These are phyloP conservation scores for Venustoraphidia nigricollis DNA, from an alignment of 2,888 invertebrate species.

Conservation along the genomic window DNA sequence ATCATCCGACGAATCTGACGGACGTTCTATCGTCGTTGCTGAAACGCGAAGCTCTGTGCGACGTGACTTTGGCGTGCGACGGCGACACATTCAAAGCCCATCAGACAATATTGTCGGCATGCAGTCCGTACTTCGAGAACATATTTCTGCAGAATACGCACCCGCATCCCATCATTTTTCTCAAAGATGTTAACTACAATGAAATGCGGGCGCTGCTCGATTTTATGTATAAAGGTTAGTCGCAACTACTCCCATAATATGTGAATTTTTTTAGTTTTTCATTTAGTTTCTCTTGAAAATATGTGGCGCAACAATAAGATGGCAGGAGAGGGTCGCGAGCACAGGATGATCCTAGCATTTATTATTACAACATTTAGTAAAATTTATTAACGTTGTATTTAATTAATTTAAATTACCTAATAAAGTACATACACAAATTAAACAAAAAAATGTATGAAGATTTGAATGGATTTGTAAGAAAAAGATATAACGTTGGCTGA, in stretches of 20 bases:
- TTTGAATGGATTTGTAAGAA: no score
- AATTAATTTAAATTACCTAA: no score
- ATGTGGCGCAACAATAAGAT: no score
- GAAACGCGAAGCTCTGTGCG: slow-evolving; percentile 78
- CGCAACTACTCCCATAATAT: not conserved
- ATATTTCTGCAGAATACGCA: slow-evolving; percentile 78
- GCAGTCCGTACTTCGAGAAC: slow-evolving; percentile 87
- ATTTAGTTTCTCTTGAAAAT: slow-evolving; percentile 8
- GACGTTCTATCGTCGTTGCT: slow-evolving; percentile 77
- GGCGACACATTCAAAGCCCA: slow-evolving; percentile 85
- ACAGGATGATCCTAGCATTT: no score
- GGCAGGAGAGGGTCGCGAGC: no score
- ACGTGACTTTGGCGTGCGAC: slow-evolving; percentile 85
- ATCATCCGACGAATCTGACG: slow-evolving; percentile 81
- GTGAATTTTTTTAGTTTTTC: slow-evolving; percentile 4
- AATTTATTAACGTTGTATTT: no score
- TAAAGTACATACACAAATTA: no score
- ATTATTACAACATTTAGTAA: no score
- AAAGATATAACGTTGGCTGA: no score
- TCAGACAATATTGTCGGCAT: slow-evolving; percentile 84
- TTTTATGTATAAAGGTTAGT: slow-evolving; percentile 77
- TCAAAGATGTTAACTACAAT: slow-evolving; percentile 79
- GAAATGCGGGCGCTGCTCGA: slow-evolving; percentile 81
- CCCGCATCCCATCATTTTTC: slow-evolving; percentile 83
- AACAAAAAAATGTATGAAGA: no score